Base-by-base conservation (phyloP, 1,140 invertebrate genomes). In the Eueides isabella region DNA sequence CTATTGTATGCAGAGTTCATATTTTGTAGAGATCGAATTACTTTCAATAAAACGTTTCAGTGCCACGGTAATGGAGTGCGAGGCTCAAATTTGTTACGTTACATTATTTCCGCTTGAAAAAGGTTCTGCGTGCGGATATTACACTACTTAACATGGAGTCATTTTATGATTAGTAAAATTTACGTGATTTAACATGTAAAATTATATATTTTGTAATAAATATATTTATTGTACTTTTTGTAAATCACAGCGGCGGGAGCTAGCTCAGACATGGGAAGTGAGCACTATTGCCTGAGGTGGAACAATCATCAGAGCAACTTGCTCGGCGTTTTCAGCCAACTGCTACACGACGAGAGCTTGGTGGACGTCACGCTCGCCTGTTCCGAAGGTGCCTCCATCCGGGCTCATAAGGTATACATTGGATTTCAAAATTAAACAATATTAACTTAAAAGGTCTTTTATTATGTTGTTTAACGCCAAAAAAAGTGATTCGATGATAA, bases 251-350 rank as follows among this genome's bases (percentile, higher is more conserved):
- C 96, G 96, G 96, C 95, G 96, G 95, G 96, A 96, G 95, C 95
- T 96, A 96, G 95, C 96, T 96, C 96, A 96, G 96, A 97, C 96
- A 97, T 97, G 97, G 97, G 97, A 97, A 97, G 97, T 97, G 97
- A 97, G 96, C 97, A 97, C 95, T 98, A 97, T 96, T 97, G 97
- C 96, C 96, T 98, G 95, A 97, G 97, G 96, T 97, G 97, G 97
- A 98, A 97, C 96, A 97, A 98, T 97, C 97, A 97, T 97, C 97
- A 97, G 96, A 97, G 96, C 95, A 98, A 98, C 95, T 96, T 98
- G 94, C 95, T 98, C 95, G 97, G 97, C 94, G 97, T 98, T 94
- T 98, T 98, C 96, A 97, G 97, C 95, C 97, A 98, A 95, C 96
- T 98, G 94, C 95, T 98, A 92, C 97, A 98, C 95, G 97, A 97